Evolutionary conservation across 1,140 invertebrate species (phyloP).

Genomic region (Nasonia giraulti): DNA sequence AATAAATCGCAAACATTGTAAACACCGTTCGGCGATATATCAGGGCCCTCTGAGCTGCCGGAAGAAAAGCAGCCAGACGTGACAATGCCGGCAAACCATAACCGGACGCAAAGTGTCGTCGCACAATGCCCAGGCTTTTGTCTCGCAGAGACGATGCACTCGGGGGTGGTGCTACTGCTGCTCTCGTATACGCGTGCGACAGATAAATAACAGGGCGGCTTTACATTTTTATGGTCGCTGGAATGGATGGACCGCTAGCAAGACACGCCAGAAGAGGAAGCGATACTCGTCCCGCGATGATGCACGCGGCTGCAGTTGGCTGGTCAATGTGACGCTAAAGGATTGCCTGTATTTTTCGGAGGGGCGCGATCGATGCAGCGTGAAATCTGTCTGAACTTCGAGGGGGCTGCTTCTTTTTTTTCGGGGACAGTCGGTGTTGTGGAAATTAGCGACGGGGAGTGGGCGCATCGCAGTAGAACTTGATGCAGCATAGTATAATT

Average conservation of each 20-base stretch:
- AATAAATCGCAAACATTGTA: slow-evolving; percentile 49
- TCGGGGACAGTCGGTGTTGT: not conserved
- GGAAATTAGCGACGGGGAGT: not conserved
- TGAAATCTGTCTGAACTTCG: slow-evolving; percentile 21
- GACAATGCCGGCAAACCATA: slow-evolving; percentile 34
- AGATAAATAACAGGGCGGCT: slow-evolving; percentile 63
- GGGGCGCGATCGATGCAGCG: not conserved
- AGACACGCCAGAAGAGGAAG: not conserved
- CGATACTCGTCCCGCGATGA: not conserved
- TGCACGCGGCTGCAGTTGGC: not conserved
- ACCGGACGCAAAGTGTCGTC: slow-evolving; percentile 59
- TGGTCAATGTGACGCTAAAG: not conserved
- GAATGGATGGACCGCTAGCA: slow-evolving; percentile 30
- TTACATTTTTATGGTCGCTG: slow-evolving; percentile 64
- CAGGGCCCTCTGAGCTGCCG: not conserved
- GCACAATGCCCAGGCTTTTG: slow-evolving; percentile 44
- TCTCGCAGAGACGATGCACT: not conserved
- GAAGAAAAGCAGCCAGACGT: slow-evolving; percentile 2
- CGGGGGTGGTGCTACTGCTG: not conserved
- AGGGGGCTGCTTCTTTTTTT: not conserved
- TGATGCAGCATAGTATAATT: no score
- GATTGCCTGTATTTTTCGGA: not conserved
- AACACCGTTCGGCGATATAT: slow-evolving; percentile 40
- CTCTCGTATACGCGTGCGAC: slow-evolving; percentile 43
- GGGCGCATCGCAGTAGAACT: no score